Evolutionary conservation across 1,140 invertebrate genomes (phyloP).

Genomic region (Temnothorax nylanderi): DNA sequence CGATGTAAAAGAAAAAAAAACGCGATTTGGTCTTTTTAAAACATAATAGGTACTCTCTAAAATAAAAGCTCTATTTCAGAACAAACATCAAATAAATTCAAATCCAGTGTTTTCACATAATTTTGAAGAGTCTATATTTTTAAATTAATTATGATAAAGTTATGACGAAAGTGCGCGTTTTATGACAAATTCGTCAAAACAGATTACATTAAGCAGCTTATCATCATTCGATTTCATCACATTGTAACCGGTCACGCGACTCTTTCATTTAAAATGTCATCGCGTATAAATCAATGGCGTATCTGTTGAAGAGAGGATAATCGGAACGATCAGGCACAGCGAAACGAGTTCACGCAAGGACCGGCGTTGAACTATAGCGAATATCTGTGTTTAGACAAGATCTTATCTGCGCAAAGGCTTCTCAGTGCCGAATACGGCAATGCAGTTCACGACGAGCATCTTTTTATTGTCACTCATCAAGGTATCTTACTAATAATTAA

Average conservation of each 20-base stretch:
- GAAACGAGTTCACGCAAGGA: constrained; percentile 87
- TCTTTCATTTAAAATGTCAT: background rate
- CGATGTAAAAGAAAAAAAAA: background rate
- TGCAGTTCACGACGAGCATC: constrained; percentile 97
- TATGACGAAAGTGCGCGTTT: background rate
- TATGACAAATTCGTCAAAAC: background rate
- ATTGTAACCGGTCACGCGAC: background rate
- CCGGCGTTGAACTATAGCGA: constrained; percentile 93
- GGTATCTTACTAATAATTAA: constrained; percentile 86
- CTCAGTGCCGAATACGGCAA: constrained; percentile 90
- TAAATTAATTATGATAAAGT: background rate
- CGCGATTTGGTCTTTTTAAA: background rate
- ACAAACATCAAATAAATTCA: background rate
- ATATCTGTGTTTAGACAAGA: constrained; percentile 95
- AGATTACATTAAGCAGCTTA: constrained; percentile 3
- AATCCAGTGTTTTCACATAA: background rate
- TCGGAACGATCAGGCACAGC: constrained; percentile 80
- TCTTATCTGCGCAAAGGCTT: constrained; percentile 94
- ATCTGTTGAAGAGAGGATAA: constrained; percentile 73
- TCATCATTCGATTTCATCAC: background rate
- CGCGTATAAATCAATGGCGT: background rate
- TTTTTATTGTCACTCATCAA: constrained; percentile 99
- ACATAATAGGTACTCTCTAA: background rate
- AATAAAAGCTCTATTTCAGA: background rate
- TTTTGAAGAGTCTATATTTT: background rate